phyloP scores from a whole-genome alignment of 2,113 vertebrate genomes.

The Odocoileus hemionus region DNA sequence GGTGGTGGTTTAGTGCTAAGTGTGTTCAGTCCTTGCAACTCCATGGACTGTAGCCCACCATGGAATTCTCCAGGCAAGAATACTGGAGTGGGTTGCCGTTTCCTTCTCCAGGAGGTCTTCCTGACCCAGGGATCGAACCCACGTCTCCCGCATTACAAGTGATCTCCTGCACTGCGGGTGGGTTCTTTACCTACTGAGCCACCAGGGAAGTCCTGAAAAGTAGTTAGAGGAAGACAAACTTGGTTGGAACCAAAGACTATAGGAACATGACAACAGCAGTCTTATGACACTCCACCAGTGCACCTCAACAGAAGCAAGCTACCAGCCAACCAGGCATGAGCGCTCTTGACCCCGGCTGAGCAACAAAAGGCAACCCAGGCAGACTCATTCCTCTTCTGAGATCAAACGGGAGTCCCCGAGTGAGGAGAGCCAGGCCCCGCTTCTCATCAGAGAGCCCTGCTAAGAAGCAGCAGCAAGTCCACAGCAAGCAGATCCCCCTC shows the following conservation, averaged over 20 bases:
- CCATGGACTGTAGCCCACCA: background rate
- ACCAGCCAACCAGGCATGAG: background rate
- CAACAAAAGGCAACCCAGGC: background rate
- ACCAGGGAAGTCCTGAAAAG: background rate
- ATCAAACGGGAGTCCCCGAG: background rate
- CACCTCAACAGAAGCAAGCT: background rate
- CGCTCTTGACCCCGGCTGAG: background rate
- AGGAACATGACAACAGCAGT: background rate
- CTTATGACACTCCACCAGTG: background rate
- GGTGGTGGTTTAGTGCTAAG: background rate
- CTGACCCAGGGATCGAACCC: background rate
- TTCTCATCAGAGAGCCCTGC: background rate
- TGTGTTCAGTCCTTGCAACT: background rate
- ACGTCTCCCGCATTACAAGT: fast-evolving
- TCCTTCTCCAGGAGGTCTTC: background rate
- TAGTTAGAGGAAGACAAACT: background rate
- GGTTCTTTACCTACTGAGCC: background rate
- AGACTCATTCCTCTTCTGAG: background rate
- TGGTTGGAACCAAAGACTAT: background rate
- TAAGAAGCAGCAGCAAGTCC: background rate
- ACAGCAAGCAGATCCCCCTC: background rate
- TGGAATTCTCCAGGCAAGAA: background rate
- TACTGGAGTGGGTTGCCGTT: background rate
- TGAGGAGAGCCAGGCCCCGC: background rate
- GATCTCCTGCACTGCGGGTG: background rate